Base-by-base conservation (phyloP, 2,888 invertebrate species). In the Belgica antarctica region DNA sequence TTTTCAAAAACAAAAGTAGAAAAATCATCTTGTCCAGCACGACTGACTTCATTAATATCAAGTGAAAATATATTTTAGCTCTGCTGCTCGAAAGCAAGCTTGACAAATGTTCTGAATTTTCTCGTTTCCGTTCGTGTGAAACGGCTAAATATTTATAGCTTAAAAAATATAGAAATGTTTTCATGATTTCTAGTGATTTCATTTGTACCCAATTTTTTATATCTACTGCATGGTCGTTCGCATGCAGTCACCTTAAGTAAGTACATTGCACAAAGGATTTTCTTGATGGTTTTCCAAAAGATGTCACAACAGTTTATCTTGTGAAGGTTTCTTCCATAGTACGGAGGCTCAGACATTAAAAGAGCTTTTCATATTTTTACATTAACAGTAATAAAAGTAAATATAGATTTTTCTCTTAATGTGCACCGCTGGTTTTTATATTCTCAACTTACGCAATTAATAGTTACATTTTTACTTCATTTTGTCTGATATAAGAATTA, bases 401-500 rank as follows among this genome's bases (percentile, higher is more conserved):
- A 52, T 22, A 19, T 52, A 52, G 4, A 22, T 22, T 52, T 66
- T 31, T 65, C 12, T 41, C 4, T 25, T 22, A 36, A 36, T 65
- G 65, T 68, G 68, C 68, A 68, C 68, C 46, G 36, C 47, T 46
- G 15, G 24, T 41, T 63, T 41, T 25, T 63, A 19, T 28, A 66
- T 66, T 57, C 34, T 59, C 27, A 27, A 24, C n/a, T 27, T 57
- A 10, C 24, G 17, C 57, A 61, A 34, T 34, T 31, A 31, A 34
- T 61, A 15, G 61, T 61, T 27, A 27, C 28, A 17, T 65, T 46
- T 12, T 31, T 41, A 31, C 12, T 46, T 22, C 46, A 8, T 47
- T 46, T 41, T 36, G 24, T 62, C 15, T 19, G 61, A 61, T 34
- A 65, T 65, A 71, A 66, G 65, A 70, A 70, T 71, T 69, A 72